These are phyloP conservation scores for Strigamia crassipes DNA, from an alignment of 2,888 invertebrate species.

Conservation along the genomic window DNA sequence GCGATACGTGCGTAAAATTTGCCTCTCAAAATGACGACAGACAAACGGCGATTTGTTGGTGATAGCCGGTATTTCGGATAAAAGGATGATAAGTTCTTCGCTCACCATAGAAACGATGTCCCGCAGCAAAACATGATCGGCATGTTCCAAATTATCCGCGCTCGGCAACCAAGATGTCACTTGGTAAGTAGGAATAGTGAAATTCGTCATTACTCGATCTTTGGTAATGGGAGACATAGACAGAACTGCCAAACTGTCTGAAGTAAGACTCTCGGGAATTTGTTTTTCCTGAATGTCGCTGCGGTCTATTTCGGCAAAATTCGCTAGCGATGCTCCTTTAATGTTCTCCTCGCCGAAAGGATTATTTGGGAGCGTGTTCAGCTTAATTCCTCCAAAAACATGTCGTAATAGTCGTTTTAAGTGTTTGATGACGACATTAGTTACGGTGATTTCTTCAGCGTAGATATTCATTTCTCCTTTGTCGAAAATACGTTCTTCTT, in stretches of 20 bases:
- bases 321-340: background rate
- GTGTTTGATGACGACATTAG: constrained; percentile 50
- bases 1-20: constrained; percentile 48
- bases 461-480: constrained; percentile 68
- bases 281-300: constrained; percentile 3
- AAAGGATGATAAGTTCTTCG: constrained; percentile 46
- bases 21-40: constrained; percentile 45
- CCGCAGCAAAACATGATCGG: constrained; percentile 33
- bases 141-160: background rate
- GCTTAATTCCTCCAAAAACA: constrained; percentile 43
- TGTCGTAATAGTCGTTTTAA: constrained; percentile 46
- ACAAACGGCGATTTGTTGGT: constrained; percentile 47
- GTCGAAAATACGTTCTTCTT: constrained; percentile 68
- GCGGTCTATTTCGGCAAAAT: background rate
- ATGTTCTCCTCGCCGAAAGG: background rate
- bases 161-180: constrained; percentile 48
- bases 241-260: constrained; percentile 45
- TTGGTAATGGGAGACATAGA: constrained; percentile 47
- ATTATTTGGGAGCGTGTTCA: background rate
- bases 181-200: constrained; percentile 47
- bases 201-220: constrained; percentile 47
- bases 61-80: constrained; percentile 43
- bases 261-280: constrained; percentile 47
- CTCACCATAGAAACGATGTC: constrained; percentile 48
- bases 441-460: constrained; percentile 62